A percentile compares a stretch with the other conserved stretches of the same genome.
phyloP scores from a whole-genome alignment of 2,113 vertebrate species.

The Diphyllodes magnificus region DNA sequence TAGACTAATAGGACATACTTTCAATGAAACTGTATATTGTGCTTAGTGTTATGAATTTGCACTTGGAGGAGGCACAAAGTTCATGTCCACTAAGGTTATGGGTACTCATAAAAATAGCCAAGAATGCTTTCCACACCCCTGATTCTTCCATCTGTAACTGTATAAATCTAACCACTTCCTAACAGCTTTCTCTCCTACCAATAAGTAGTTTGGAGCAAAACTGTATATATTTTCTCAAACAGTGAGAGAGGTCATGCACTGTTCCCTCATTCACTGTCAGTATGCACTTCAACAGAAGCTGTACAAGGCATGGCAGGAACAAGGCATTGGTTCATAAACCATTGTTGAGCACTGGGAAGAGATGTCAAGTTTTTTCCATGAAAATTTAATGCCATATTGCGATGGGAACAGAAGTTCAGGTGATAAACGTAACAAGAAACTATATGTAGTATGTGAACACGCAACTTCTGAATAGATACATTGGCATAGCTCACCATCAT shows the following conservation, averaged over 20 bases:
- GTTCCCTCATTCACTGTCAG: background rate
- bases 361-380: background rate
- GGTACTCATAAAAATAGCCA: background rate
- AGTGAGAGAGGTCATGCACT: background rate
- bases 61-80: background rate
- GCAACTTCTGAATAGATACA: background rate
- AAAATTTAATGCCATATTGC: slow-evolving; percentile 11
- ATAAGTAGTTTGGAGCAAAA: background rate
- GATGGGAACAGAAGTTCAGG: background rate
- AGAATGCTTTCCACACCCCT: background rate
- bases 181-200: background rate
- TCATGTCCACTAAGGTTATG: background rate
- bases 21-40: background rate
- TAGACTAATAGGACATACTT: background rate
- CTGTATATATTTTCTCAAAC: background rate
- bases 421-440: background rate
- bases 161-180: background rate
- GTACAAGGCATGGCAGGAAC: background rate
- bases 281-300: background rate
- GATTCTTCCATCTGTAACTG: background rate
- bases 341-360: background rate
- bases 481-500: background rate
- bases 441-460: background rate
- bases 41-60: background rate
- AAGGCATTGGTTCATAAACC: background rate